phyloP scores from a whole-genome alignment of 2,113 vertebrate species.

The Cebus imitator region DNA sequence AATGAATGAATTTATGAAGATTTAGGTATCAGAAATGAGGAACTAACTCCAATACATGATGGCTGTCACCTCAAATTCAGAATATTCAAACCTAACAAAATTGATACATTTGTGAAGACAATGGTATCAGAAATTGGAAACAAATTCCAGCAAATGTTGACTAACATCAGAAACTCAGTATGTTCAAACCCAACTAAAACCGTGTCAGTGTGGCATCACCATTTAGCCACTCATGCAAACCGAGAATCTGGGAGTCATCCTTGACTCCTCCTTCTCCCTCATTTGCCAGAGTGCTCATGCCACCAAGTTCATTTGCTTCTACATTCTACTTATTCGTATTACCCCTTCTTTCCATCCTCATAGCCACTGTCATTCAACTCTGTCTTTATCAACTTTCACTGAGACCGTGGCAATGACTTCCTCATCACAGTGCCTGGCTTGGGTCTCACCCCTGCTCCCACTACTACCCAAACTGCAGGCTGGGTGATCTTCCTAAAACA shows the following conservation, averaged over 20 bases:
- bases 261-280: background rate
- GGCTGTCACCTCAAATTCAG: background rate
- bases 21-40: background rate
- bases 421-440: background rate
- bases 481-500: background rate
- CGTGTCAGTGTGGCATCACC: accelerated
- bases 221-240: background rate
- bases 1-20: background rate
- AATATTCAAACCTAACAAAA: slow-evolving; percentile 3
- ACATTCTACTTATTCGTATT: background rate
- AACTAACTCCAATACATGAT: background rate
- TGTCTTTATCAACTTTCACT: background rate
- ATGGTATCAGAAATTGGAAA: background rate
- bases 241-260: background rate
- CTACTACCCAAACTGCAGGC: background rate
- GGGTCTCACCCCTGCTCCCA: background rate
- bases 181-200: background rate
- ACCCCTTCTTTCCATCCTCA: background rate
- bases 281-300: background rate
- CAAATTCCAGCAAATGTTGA: background rate
- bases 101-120: background rate
- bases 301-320: background rate
- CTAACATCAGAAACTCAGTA: background rate
- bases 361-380: background rate
- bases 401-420: background rate